phyloP scores from a whole-genome alignment of 2,797 vertebrate genomes.

The Epinephelus awoara region DNA sequence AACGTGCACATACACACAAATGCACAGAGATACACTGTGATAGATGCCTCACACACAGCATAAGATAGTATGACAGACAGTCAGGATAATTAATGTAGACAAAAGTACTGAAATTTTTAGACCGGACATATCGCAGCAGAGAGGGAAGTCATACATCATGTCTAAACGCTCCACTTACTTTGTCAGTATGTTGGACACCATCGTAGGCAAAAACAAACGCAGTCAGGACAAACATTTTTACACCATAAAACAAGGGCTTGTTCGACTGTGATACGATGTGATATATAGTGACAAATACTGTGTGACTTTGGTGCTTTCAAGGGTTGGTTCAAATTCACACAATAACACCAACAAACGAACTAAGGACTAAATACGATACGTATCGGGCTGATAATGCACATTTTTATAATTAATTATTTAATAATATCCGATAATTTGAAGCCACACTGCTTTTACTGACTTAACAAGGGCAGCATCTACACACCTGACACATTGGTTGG shows the following conservation, averaged over 20 bases:
- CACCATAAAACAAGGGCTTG: neutral
- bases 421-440: too few relatives aligned
- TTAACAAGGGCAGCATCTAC: too few relatives aligned
- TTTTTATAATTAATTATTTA: too few relatives aligned
- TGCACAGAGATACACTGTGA: constrained; percentile 22
- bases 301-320: too few relatives aligned
- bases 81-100: constrained; percentile 59
- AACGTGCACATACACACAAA: constrained; percentile 35
- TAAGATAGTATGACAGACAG: constrained; percentile 40
- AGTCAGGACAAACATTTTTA: neutral
- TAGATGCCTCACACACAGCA: constrained; percentile 36
- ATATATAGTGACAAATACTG: neutral
- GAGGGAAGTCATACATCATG: constrained; percentile 58
- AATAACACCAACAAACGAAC: too few relatives aligned
- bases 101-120: constrained; percentile 62
- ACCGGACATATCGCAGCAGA: constrained; percentile 43
- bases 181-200: constrained; percentile 34
- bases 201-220: constrained; percentile 5
- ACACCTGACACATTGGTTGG: too few relatives aligned
- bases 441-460: too few relatives aligned
- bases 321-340: too few relatives aligned
- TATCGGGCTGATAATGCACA: too few relatives aligned
- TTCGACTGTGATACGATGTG: neutral
- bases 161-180: constrained; percentile 46
- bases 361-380: too few relatives aligned